Evolutionary conservation across 2,113 vertebrate genomes (phyloP), one percentile per base, ranked within the genome.

Genomic region (Aspiorhynchus laticeps): DNA sequence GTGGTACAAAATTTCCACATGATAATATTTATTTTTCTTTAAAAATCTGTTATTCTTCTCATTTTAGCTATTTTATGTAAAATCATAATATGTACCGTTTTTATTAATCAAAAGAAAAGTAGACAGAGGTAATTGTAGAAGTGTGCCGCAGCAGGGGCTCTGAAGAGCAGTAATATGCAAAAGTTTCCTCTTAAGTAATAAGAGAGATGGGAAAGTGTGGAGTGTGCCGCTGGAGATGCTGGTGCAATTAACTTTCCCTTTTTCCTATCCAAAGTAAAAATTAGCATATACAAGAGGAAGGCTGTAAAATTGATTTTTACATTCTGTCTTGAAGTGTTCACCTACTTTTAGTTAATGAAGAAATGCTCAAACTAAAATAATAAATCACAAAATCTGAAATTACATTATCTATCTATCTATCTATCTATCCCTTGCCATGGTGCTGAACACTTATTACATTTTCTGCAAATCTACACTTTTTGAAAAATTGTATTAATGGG

Each of bases 121-220:
- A 89, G 90, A 93, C 92, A 93, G 88, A 85, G 71, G 33, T 86
- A 89, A 69, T 75, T 84, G 83, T 84, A 24, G 88, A 86, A 89
- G 88, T 46, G 81, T 88, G 80, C 59, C 71, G 7, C 1, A 38
- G 80, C 78, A 83, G n/a, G 46, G 38, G n/a, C 24, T 81, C 56
- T 65, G 38, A 63, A 48, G 31, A 51, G 85, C 78, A 43, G 28
- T 86, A 87, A 87, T 87, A 85, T 87, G 81, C 71, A 87, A 63
- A 56, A 56, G 17, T 69, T 84, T 74, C 71, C 77, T 83, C 73
- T 78, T 43, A 38, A 87, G 85, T 85, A 85, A 87, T 79, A 46
- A 83, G 31, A 74, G 53, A 90, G 90, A 83, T 48, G 84, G 85
- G 61, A 15, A 80, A 46, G 61, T 65, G 33, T 21, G 26, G n/a